Conservation (phyloP, 2,113 vertebrate genomes). For the Callipepla squamata region DNA sequence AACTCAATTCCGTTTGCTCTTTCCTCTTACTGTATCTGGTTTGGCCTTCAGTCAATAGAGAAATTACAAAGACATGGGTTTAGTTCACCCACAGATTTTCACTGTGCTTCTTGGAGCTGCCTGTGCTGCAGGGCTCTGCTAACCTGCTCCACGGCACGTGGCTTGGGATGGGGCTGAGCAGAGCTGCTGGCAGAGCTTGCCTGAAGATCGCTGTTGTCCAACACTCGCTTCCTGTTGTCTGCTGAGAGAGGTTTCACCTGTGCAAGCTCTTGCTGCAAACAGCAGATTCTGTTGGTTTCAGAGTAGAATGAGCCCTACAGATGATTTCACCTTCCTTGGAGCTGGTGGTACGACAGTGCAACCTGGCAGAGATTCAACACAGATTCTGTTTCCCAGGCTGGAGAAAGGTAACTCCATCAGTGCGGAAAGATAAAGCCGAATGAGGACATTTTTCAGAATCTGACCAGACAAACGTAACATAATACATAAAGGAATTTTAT, state of each 20-base stretch:
- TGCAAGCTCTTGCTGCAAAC: background rate
- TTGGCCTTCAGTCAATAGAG: background rate
- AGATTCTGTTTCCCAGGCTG: background rate
- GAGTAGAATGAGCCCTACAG: background rate
- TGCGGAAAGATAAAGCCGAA: background rate
- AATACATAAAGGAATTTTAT: background rate
- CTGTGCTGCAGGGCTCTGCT: background rate
- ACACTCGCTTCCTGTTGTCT: background rate
- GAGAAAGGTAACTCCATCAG: background rate
- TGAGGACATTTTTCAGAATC: background rate
- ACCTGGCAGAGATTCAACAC: background rate
- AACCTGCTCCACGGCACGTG: fast-evolving
- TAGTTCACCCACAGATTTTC: conserved; percentile 42
- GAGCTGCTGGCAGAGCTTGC: background rate
- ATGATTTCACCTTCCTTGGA: background rate
- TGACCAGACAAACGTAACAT: background rate
- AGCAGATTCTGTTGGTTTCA: background rate
- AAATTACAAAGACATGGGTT: conserved; percentile 28
- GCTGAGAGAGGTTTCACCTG: background rate
- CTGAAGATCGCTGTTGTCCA: background rate
- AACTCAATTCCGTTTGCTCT: conserved; percentile 26
- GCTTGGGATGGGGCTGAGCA: background rate
- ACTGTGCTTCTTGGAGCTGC: background rate
- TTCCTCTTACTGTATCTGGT: background rate
- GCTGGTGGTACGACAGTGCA: background rate